Evolutionary conservation across 1,140 invertebrate genomes (phyloP).

Genomic region (Calliphora vicina): DNA sequence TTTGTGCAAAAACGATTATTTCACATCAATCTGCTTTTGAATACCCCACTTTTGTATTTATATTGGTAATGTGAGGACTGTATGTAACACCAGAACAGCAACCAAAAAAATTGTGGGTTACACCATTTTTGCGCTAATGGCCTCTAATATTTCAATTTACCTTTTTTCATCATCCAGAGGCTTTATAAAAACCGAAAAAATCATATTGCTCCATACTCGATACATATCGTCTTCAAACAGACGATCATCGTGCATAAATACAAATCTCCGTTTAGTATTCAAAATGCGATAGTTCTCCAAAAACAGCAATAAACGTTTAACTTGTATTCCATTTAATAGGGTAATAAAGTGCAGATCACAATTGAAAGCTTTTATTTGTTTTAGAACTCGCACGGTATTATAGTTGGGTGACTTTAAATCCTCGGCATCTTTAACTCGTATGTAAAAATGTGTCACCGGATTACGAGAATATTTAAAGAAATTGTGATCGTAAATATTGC

Average conservation of each 20-base stretch:
- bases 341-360: slow-evolving; percentile 78
- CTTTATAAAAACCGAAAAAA: slow-evolving; percentile 76
- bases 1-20: no score
- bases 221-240: slow-evolving; percentile 72
- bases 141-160: no score
- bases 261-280: slow-evolving; percentile 73
- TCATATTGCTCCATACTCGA: slow-evolving; percentile 79
- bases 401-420: slow-evolving; percentile 71
- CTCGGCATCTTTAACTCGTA: slow-evolving; percentile 67
- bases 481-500: slow-evolving; percentile 44
- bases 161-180: slow-evolving; percentile 36
- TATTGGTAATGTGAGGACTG: no score
- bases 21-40: no score
- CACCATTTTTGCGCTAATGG: no score
- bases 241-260: slow-evolving; percentile 73
- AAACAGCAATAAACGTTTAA: slow-evolving; percentile 71
- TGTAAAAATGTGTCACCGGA: slow-evolving; percentile 41
- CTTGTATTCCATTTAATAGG: slow-evolving; percentile 75
- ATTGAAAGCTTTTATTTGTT: slow-evolving; percentile 68
- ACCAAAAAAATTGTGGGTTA: no score
- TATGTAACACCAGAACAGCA: no score
- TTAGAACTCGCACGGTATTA: slow-evolving; percentile 66
- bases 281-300: slow-evolving; percentile 76
- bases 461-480: slow-evolving; percentile 45
- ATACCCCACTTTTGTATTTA: no score